Evolutionary conservation across 2,888 invertebrate species (phyloP), one percentile per base, ranked within the genome.

Genomic region (Drosophila quasianomalipes): DNA sequence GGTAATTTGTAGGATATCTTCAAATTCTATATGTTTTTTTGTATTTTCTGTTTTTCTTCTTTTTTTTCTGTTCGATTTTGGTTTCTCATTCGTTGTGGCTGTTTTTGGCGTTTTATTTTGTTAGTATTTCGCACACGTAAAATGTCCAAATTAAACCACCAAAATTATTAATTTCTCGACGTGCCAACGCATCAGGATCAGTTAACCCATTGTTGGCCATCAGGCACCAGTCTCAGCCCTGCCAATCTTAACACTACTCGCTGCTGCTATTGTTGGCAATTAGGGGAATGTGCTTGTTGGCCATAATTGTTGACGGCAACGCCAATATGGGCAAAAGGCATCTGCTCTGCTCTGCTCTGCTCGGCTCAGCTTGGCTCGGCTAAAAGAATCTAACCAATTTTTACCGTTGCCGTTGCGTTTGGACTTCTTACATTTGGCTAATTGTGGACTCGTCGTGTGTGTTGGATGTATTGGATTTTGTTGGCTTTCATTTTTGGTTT

Each of bases 251-350:
- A 37, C 52, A n/a, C 41, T 4, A 16, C 4, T 33, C 9, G n/a
- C 52, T 26, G 39, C 55, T 39, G 47, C 22, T 47, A 7, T 16
- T 35, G 14, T 61, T 69, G 71, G 81, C 83, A 85, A 87, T 87
- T 85, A 87, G 85, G 69, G 71, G 82, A 86, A 84, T 84, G 76
- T 82, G 81, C 84, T 86, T 83, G 84, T 82, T 81, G 81, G 76
- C 80, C 82, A 82, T 77, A 82, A 81, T 81, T 80, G 82, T 79
- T 66, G 69, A 61, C 31, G 44, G 58, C 28, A n/a, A 19, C 28
- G 41, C 39, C 57, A 57, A 57, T 81, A 54, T 58, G 54, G 26
- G 58, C 47, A 12, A 59, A 55, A 66, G 39, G 51, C 58, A 63
- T 44, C 19, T 59, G 41, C 28, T 16, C 5, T 5, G 49, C 41